Base-by-base conservation (phyloP, 1,140 invertebrate genomes). In the Littorina saxatilis region DNA sequence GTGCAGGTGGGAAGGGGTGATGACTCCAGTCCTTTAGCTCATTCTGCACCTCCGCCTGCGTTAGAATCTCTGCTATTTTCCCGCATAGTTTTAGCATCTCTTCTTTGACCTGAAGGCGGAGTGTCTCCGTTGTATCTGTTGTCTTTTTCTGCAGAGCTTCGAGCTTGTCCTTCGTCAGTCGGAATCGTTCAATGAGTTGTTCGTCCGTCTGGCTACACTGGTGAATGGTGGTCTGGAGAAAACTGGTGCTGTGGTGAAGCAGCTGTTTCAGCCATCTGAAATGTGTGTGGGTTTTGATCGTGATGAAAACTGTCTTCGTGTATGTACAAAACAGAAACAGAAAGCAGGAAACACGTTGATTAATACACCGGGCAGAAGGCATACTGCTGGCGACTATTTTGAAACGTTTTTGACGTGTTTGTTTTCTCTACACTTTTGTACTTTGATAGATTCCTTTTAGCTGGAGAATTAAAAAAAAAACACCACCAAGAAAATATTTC, bases 211-310 rank as follows among this genome's bases (percentile, higher is more conserved):
- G 79, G 15, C 78, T 77, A 47, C 83, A 83, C 37, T 86, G 76
- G 17, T 81, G 78, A 27, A 88, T 80, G 52, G 86, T 85, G 15
- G 83, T 83, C 17, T 81, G 82, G 43, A 88, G 80, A 50, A 87
- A 83, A 29, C 81, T 81, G 7, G 85, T 82, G 78, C 83, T 82
- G n/a, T 82, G 70, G 2, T 83, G 75, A 1, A 90, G 58, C 2
- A 89, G 39, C 7, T 82, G 81, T 47, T 89, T 87, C 47, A 89
- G 43, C 89, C 89, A 90, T 7, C 89, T 90, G 75, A 0, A 79
- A 81, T n/a, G n/a, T 9, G 39, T 13, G 0, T 29, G 32, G 39
- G 68, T 72, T 29, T 23, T n/a, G n/a, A n/a, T n/a, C n/a, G n/a
- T n/a, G n/a, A n/a, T n/a, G n/a, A n/a, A n/a, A n/a, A n/a, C n/a